A percentile compares a stretch with the other conserved stretches of the same genome.
Conservation (phyloP, 2,113 vertebrate species). For the Uria lomvia region DNA sequence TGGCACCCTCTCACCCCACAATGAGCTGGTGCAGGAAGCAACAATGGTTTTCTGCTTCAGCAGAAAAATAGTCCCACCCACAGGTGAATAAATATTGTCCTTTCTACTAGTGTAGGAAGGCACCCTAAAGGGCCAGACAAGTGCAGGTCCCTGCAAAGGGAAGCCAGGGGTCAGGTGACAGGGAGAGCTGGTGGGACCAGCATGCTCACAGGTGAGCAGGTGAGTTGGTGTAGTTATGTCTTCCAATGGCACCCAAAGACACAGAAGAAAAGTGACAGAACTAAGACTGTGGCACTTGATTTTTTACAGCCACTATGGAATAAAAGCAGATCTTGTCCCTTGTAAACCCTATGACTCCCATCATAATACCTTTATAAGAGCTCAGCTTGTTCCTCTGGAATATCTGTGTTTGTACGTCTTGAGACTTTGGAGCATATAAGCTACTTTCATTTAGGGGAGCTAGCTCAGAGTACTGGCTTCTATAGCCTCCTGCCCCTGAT, state of each 20-base stretch:
- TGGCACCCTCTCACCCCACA: not conserved
- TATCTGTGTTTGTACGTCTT: not conserved
- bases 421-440: not conserved
- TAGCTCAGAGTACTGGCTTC: not conserved
- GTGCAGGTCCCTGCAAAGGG: not conserved
- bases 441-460: not conserved
- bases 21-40: not conserved
- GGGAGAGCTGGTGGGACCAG: not conserved
- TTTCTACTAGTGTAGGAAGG: not conserved
- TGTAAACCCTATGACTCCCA: not conserved
- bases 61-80: not conserved
- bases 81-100: not conserved
- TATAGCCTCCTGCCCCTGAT: not conserved
- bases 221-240: not conserved
- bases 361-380: not conserved
- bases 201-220: rapidly evolving
- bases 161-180: not conserved
- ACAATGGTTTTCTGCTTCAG: not conserved
- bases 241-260: not conserved
- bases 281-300: not conserved
- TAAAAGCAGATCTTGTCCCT: not conserved
- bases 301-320: not conserved
- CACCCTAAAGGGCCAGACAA: not conserved
- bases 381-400: not conserved
- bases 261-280: not conserved